A percentile compares a stretch with the other conserved stretches of the same genome.
Evolutionary conservation across 1,140 invertebrate species (phyloP).

Genomic region (Drosophila takahashii): DNA sequence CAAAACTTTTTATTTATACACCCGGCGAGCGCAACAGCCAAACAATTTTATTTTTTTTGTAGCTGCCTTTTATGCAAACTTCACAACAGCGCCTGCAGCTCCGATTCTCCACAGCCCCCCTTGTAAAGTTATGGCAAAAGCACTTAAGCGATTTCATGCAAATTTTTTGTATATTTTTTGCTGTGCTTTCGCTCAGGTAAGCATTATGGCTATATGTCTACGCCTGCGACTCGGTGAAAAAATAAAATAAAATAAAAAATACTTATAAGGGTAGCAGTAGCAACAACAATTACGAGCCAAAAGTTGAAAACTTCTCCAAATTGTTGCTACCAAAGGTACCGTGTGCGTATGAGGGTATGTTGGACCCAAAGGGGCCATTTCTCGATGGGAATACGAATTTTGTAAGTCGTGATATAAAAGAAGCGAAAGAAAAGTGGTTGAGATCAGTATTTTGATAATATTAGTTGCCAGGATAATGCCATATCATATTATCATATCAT

Average conservation of each 20-base stretch:
- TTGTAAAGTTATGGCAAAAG: slow-evolving; percentile 68
- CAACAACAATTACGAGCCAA: slow-evolving; percentile 42
- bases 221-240: slow-evolving; percentile 40
- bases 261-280: slow-evolving; percentile 14
- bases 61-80: slow-evolving; percentile 35
- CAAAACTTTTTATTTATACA: slow-evolving; percentile 48
- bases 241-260: slow-evolving; percentile 46
- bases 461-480: too few species aligned
- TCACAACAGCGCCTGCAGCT: slow-evolving; percentile 26
- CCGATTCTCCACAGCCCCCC: slow-evolving; percentile 8
- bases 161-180: slow-evolving; percentile 56
- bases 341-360: slow-evolving; percentile 27
- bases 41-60: slow-evolving; percentile 36
- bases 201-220: slow-evolving; percentile 78
- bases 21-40: slow-evolving; percentile 14
- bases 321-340: slow-evolving; percentile 21
- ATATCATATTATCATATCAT: too few species aligned
- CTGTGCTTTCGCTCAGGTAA: slow-evolving; percentile 72
- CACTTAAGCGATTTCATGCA: slow-evolving; percentile 81
- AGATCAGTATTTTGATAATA: not conserved
- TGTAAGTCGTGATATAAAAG: not conserved
- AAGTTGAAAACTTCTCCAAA: slow-evolving; percentile 55
- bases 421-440: not conserved
- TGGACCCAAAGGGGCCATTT: not conserved
- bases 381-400: not conserved